Percentiles rank a stretch among this genome's conserved stretches.
These are phyloP conservation scores for Mareca strepera DNA, from an alignment of 2,797 vertebrate species.

Conservation along the genomic window DNA sequence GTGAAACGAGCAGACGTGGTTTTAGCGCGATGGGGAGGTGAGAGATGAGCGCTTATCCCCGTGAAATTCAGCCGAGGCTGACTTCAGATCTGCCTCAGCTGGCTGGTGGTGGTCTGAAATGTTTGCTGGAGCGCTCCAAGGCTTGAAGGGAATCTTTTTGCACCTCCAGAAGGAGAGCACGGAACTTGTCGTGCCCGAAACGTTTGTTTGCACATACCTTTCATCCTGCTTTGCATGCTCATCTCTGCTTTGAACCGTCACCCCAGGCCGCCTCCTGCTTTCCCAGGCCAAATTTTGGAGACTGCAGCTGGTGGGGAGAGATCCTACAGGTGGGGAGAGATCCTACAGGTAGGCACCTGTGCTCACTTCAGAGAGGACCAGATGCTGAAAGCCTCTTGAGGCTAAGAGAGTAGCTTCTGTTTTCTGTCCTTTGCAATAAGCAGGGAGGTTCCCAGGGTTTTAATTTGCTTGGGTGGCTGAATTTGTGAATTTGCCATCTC, in stretches of 20 bases:
- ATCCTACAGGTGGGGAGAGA: background rate
- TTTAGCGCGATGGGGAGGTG: background rate
- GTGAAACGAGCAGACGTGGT: background rate
- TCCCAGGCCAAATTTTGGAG: background rate
- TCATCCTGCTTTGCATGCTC: background rate
- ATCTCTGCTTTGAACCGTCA: background rate
- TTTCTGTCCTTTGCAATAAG: background rate
- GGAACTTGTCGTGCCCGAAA: background rate
- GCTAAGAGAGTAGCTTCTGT: background rate
- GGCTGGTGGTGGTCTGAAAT: fast-evolving
- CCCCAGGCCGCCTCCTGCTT: background rate
- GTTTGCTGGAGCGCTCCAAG: background rate
- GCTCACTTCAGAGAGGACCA: background rate
- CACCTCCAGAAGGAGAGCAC: background rate
- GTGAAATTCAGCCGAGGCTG: background rate
- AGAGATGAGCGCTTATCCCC: background rate
- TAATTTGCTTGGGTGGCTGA: background rate
- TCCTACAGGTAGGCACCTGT: background rate
- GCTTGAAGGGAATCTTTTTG: background rate
- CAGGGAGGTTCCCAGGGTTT: background rate
- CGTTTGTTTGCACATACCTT: conserved; percentile 33
- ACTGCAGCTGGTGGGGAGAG: background rate
- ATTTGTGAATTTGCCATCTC: background rate
- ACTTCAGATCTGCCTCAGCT: background rate
- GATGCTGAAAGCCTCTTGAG: background rate